Evolutionary conservation across 2,113 vertebrate genomes (phyloP), one percentile per base, ranked within the genome.

Genomic region (zebrafish (Danio rerio)): DNA sequence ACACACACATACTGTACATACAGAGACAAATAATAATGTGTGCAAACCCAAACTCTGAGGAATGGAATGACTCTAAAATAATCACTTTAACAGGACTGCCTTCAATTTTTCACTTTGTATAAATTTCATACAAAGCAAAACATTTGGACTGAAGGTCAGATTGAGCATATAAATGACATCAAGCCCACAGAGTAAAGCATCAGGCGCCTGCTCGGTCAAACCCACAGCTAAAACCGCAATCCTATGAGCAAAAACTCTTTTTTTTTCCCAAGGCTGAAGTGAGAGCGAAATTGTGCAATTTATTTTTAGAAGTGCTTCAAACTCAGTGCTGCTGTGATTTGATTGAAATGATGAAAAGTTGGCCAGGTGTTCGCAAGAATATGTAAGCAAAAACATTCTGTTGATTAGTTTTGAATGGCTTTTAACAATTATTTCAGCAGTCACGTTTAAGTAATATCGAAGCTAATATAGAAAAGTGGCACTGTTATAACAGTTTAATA

Each of bases 331-430:
- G 49, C 20, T 72, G 9, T 6, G 12, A 72, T 52, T 52, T 71
- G 50, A 12, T 13, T 31, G 68, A 71, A 68, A 52, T 50, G 68
- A 61, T 72, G 13, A 62, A 8, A 58, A 65, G 68, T 73, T 74
- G 50, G 58, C 43, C 68, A 53, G 52, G 50, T 31, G 43, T 43
- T 56, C 13, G 3, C 47, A 58, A 18, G 55, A 80, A 89, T 75
- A 80, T 55, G 75, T 71, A 87, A 74, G 84, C 69, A 85, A 83
- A 89, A 86, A 63, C 45, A 85, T 47, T 59, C 76, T 81, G 40
- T 82, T 83, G 20, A 81, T 53, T 69, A 20, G 40, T 72, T 63
- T 61, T 31, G 31, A 83, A 77, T 50, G 62, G 53, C 62, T 80
- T 79, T 45, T 9, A 74, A 78, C n/a, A 65, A 68, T 61, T 40